These are phyloP conservation scores for Thereva unica DNA, from an alignment of 2,888 invertebrate genomes.

Conservation along the genomic window DNA sequence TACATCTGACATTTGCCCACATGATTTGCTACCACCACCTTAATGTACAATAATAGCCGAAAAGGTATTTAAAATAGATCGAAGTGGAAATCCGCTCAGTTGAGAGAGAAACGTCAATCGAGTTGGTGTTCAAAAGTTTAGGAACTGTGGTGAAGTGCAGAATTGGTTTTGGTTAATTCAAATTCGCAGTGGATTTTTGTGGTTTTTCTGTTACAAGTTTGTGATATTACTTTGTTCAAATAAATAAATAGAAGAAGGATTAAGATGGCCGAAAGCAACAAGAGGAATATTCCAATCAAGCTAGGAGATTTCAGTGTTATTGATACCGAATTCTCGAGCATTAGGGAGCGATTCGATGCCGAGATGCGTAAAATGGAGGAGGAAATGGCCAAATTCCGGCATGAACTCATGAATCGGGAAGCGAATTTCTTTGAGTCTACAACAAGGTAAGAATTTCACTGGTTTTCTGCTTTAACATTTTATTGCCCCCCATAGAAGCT, in stretches of 20 bases:
- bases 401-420: slow-evolving; percentile 90
- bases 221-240: slow-evolving; percentile 1
- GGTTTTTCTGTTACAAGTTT: not conserved
- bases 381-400: slow-evolving; percentile 94
- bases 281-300: slow-evolving; percentile 90
- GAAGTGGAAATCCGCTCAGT: slow-evolving; percentile 19
- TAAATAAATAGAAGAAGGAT: slow-evolving; percentile 11
- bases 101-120: slow-evolving; percentile 22
- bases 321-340: slow-evolving; percentile 95
- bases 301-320: slow-evolving; percentile 93
- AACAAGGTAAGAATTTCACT: slow-evolving; percentile 69
- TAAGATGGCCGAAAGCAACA: slow-evolving; percentile 82
- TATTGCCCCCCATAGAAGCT: not conserved
- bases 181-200: not conserved
- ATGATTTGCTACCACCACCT: slow-evolving; percentile 21
- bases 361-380: slow-evolving; percentile 99
- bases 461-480: slow-evolving; percentile 4
- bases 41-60: slow-evolving; percentile 8
- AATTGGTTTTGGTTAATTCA: slow-evolving; percentile 8
- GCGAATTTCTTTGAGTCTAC: slow-evolving; percentile 90
- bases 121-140: slow-evolving; percentile 20
- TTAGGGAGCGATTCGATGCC: slow-evolving; percentile 91
- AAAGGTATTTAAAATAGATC: slow-evolving; percentile 29
- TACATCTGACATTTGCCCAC: no score
- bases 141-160: slow-evolving; percentile 4